Evolutionary conservation across 2,113 vertebrate genomes (phyloP), one percentile per base, ranked within the genome.

Genomic region (Ictalurus punctatus): DNA sequence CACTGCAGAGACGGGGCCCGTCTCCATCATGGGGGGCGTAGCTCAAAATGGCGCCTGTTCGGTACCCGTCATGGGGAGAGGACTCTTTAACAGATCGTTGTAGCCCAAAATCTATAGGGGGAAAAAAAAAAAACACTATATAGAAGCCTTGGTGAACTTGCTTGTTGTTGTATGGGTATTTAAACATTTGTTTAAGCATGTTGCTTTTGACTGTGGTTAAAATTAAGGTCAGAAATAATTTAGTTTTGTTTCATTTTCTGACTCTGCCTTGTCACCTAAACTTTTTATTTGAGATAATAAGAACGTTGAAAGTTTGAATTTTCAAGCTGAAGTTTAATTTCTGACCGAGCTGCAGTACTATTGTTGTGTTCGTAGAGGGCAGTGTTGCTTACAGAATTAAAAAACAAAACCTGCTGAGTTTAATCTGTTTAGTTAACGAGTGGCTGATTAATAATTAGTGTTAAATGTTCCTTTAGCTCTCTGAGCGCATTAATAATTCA

Each of bases 381-480:
- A 87, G 89, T 87, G 69, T 87, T 87, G 86, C 4, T 63, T 67
- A 44, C 19, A 88, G 58, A 71, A 37, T 83, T 48, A 30, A 40
- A 71, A 16, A n/a, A 58, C 13, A 69, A 65, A 27, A 37, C 0
- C 54, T 44, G 58, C 3, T 23, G 61, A 79, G 40, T 84, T 85
- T 14, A 40, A 67, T 85, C 85, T 40, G 58, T 85, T 85, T 84
- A 65, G 83, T 84, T 89, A 63, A 37, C 56, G 61, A 89, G 83
- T 67, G n/a, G 73, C 48, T 58, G 79, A 73, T 37, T 59, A 83
- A 73, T 83, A 71, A 88, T 83, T 82, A 58, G 65, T 54, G 67
- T 73, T 83, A 67, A 87, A 56, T 87, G 78, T 71, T 27, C 61
- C 48, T 54, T 3, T 52, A 27, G 76, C 34, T 87, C n/a, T 81